phyloP scores from a whole-genome alignment of 2,888 invertebrate genomes.

The Ptychoptera contaminata region DNA sequence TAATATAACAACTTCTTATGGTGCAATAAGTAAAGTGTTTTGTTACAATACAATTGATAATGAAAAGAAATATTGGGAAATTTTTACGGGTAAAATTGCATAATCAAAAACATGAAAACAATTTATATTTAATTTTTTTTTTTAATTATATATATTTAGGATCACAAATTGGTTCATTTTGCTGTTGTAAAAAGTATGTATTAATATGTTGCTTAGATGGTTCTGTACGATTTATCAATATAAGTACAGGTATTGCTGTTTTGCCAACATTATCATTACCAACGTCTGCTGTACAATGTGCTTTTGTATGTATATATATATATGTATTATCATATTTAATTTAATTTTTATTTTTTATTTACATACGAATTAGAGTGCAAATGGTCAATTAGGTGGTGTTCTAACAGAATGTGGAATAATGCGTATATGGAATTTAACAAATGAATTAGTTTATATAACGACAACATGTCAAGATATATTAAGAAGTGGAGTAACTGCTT shows the following conservation, averaged over 20 bases:
- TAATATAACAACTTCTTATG: conserved; percentile 40
- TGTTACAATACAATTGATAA: conserved; percentile 38
- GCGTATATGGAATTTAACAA: conserved; percentile 24
- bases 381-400: conserved; percentile 26
- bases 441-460: conserved; percentile 17
- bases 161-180: conserved; percentile 26
- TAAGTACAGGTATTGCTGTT: conserved; percentile 22
- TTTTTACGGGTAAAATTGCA: conserved; percentile 41
- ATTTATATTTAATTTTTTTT: not conserved
- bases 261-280: conserved; percentile 25
- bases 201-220: conserved; percentile 28
- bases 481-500: conserved; percentile 35
- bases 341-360: conserved; percentile 4
- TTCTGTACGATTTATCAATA: conserved; percentile 22
- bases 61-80: conserved; percentile 48
- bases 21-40: conserved; percentile 39
- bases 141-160: conserved; percentile 13
- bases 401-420: conserved; percentile 27
- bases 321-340: not conserved
- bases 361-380: conserved; percentile 26
- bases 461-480: conserved; percentile 26
- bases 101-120: not conserved
- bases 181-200: conserved; percentile 25
- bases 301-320: conserved; percentile 19
- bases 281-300: conserved; percentile 23